Percentiles rank a stretch among this genome's conserved stretches.
Conservation (phyloP, 2,113 vertebrate genomes). For the Quiscalus mexicanus region DNA sequence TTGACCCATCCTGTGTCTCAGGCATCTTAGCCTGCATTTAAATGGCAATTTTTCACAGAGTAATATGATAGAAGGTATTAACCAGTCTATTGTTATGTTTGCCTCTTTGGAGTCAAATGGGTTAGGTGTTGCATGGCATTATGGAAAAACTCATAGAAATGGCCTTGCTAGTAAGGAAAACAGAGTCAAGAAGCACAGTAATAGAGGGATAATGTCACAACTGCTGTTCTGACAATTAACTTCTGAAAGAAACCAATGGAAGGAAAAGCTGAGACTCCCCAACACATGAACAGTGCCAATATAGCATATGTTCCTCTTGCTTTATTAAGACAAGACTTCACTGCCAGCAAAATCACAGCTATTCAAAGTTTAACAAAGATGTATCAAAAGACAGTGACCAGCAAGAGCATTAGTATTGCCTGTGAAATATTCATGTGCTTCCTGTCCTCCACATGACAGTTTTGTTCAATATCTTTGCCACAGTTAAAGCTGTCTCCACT, state of each 20-base stretch:
- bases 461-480: not conserved
- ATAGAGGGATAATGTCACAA: not conserved
- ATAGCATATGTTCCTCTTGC: not conserved
- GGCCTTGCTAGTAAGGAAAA: not conserved
- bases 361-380: conserved; percentile 42
- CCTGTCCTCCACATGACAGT: not conserved
- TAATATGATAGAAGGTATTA: not conserved
- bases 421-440: not conserved
- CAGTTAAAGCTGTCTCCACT: not conserved
- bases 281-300: not conserved
- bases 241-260: not conserved
- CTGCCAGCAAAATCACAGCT: conserved; percentile 32
- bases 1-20: not conserved
- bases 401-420: not conserved
- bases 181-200: not conserved
- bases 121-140: not conserved
- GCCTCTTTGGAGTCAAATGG: not conserved
- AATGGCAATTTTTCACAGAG: not conserved
- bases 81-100: not conserved
- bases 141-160: not conserved
- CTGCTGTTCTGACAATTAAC: not conserved
- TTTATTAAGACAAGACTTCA: not conserved
- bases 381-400: conserved; percentile 18
- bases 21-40: not conserved
- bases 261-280: not conserved